Conservation (phyloP, 2,113 vertebrate genomes). For the Scomber colias region DNA sequence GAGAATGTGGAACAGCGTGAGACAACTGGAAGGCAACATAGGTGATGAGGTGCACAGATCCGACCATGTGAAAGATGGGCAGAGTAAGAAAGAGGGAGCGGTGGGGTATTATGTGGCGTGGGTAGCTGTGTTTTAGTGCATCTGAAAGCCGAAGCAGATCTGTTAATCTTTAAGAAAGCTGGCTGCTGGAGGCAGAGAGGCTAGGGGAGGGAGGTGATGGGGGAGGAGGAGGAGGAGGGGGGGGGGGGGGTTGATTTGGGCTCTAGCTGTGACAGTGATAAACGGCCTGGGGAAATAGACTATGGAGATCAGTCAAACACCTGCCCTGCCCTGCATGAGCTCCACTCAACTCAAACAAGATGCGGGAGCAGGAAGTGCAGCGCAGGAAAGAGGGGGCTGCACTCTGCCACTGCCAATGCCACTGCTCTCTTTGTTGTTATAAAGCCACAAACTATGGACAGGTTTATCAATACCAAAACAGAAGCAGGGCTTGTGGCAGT, state of each 20-base stretch:
- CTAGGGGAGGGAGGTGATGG: constrained; percentile 7
- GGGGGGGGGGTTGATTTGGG: constrained; percentile 29
- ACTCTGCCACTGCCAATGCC: constrained; percentile 1
- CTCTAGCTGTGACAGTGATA: constrained; percentile 76
- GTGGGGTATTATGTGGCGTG: constrained; percentile 8
- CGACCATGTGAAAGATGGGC: constrained; percentile 41
- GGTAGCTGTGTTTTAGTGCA: constrained; percentile 29
- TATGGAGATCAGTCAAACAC: constrained; percentile 78
- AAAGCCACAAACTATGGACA: constrained; percentile 1
- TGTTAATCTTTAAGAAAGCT: constrained; percentile 74
- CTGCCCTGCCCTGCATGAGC: constrained; percentile 72
- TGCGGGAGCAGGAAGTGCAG: constrained; percentile 58
- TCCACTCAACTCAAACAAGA: constrained; percentile 77
- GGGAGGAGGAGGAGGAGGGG: neutral
- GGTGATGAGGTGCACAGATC: constrained; percentile 40
- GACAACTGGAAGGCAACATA: constrained; percentile 24
- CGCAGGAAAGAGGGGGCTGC: constrained; percentile 20
- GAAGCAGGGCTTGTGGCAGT: neutral
- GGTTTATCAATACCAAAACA: constrained; percentile 10
- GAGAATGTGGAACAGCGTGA: constrained; percentile 34
- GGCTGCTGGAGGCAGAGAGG: constrained; percentile 46
- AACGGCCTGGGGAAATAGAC: constrained; percentile 70
- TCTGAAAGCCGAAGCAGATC: constrained; percentile 56
- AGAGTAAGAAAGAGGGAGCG: constrained; percentile 35
- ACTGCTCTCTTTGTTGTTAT: constrained; percentile 28